A percentile compares a stretch with the other conserved stretches of the same genome.
These are phyloP conservation scores for Toxotes chatareus DNA, from an alignment of 2,113 vertebrate genomes.

Conservation along the genomic window DNA sequence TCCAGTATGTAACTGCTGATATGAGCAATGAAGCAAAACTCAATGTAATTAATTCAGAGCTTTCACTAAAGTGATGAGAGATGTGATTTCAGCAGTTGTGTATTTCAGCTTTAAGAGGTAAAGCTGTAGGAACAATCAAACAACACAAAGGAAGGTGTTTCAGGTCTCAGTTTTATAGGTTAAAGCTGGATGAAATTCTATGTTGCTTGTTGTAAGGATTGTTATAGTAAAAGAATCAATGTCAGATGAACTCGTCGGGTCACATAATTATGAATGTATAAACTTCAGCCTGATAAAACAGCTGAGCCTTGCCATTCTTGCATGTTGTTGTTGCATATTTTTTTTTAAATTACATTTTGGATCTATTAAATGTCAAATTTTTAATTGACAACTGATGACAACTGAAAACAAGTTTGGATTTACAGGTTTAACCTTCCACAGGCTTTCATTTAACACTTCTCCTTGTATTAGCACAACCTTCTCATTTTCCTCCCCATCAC, in stretches of 20 bases:
- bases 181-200: no score
- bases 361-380: neutral
- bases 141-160: neutral
- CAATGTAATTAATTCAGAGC: neutral
- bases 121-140: neutral
- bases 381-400: no score
- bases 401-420: neutral
- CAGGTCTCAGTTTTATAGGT: neutral
- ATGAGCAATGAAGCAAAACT: conserved; percentile 1
- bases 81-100: neutral
- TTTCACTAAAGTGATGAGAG: neutral
- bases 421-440: neutral
- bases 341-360: neutral
- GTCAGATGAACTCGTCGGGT: neutral
- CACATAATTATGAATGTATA: neutral
- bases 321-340: neutral
- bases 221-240: neutral
- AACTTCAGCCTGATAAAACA: neutral
- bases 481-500: neutral
- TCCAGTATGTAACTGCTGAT: neutral
- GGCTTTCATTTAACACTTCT: neutral
- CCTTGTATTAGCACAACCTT: neutral
- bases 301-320: neutral
- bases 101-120: neutral
- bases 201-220: neutral